Percentiles rank a stretch among this genome's conserved stretches.
phyloP scores from a whole-genome alignment of 1,140 invertebrate species.

The Harpegnathos saltator region DNA sequence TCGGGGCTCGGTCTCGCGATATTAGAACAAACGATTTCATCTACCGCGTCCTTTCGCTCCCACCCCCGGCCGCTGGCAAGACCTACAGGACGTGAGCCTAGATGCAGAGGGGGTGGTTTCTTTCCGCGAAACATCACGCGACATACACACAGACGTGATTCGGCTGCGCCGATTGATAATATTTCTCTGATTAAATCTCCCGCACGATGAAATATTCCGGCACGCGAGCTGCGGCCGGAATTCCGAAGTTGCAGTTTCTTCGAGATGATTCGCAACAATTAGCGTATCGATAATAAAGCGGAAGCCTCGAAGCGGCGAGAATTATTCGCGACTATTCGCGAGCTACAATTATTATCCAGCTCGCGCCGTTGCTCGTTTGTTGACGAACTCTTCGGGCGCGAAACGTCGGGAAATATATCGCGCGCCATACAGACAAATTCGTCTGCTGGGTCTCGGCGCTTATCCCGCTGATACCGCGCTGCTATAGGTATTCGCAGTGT shows the following conservation, averaged over 20 bases:
- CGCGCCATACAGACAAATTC: not conserved
- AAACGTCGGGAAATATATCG: not conserved
- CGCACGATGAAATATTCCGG: too few relatives aligned
- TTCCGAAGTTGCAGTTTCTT: too few relatives aligned
- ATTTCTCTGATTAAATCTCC: not conserved
- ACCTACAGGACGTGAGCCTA: slow-evolving; percentile 8
- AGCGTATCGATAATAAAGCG: too few relatives aligned
- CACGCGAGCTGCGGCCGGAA: too few relatives aligned
- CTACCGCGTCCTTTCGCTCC: slow-evolving; percentile 25
- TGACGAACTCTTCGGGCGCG: not conserved
- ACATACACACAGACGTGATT: not conserved
- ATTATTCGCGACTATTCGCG: not conserved
- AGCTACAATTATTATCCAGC: not conserved
- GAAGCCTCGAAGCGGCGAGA: too few relatives aligned
- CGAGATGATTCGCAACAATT: slow-evolving; percentile 8
- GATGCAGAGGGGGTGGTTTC: slow-evolving; percentile 23
- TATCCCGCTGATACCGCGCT: not conserved
- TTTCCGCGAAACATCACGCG: slow-evolving; percentile 1
- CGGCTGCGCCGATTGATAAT: not conserved
- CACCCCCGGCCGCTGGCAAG: not conserved
- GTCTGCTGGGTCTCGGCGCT: not conserved
- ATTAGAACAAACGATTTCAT: slow-evolving; percentile 73
- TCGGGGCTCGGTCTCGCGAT: slow-evolving; percentile 44
- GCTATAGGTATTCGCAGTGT: slow-evolving; percentile 17
- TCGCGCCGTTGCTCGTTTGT: not conserved